These are phyloP conservation scores for Mylabris sibirica DNA, from an alignment of 2,888 invertebrate species.

Conservation along the genomic window DNA sequence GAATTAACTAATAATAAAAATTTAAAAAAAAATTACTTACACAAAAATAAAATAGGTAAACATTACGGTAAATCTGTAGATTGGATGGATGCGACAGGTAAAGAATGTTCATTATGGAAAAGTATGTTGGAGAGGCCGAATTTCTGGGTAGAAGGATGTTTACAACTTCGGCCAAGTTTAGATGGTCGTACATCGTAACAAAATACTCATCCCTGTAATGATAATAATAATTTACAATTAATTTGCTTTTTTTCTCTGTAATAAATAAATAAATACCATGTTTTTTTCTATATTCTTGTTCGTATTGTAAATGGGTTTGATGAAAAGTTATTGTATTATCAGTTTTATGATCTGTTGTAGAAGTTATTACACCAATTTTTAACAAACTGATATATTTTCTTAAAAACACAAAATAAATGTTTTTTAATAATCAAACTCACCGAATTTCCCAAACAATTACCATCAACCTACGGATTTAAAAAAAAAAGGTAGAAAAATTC, in stretches of 20 bases:
- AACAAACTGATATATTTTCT: slow-evolving; percentile 55
- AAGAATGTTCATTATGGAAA: slow-evolving; percentile 91
- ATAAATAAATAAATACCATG: slow-evolving; percentile 38
- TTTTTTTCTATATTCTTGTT: slow-evolving; percentile 36
- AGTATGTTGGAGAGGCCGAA: slow-evolving; percentile 93
- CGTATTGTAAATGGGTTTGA: slow-evolving; percentile 48
- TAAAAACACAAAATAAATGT: slow-evolving; percentile 47
- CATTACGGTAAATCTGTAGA: slow-evolving; percentile 85
- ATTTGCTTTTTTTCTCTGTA: slow-evolving; percentile 38
- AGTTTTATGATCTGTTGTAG: slow-evolving; percentile 55
- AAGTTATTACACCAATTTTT: slow-evolving; percentile 50
- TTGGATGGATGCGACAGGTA: slow-evolving; percentile 95
- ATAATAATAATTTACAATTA: slow-evolving; percentile 39
- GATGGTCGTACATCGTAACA: slow-evolving; percentile 63
- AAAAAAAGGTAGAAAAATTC: neutral
- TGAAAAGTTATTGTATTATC: slow-evolving; percentile 46
- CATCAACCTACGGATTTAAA: slow-evolving; percentile 7
- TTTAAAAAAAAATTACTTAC: neutral
- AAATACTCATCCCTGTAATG: slow-evolving; percentile 29
- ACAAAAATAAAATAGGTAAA: slow-evolving; percentile 69
- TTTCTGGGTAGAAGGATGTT: slow-evolving; percentile 96
- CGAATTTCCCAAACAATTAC: too few relatives aligned
- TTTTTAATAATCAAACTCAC: slow-evolving; percentile 41
- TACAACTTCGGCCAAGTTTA: slow-evolving; percentile 82
- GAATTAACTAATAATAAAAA: slow-evolving; percentile 34